Evolutionary conservation across 2,888 invertebrate genomes (phyloP), one percentile per base, ranked within the genome.

Genomic region (Eilema sororculum): DNA sequence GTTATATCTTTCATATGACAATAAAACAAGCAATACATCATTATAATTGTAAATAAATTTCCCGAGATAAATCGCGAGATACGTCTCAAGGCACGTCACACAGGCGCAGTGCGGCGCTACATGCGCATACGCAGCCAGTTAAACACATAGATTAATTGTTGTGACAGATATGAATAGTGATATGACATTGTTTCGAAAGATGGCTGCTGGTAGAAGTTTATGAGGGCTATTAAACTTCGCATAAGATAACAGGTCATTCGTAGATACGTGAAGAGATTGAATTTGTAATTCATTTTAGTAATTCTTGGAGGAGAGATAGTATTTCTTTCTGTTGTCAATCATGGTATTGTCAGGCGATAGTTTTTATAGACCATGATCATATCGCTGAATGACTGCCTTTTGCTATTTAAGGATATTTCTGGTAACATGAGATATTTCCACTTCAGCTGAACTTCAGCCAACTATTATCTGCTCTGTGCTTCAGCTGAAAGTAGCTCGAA

Each of bases 1-100:
- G 65, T 65, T 37, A 69, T 67, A 61, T 16, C 22, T 69, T 52
- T 62, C 41, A 65, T 64, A 58, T 6, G n/a, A 65, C 59, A 76
- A 73, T 80, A 60, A 30, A 79, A 64, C 76, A 70, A 70, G 74
- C 68, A 67, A 73, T 77, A 76, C 59, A 57, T 77, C 86, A 92
- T 91, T 92, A 89, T 89, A 92, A 92, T 92, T 93, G 93, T 90
- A 90, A 92, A 93, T 92, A 89, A 84, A 88, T 90, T 87, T 90
- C 89, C 85, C 81, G 83, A 85, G 90, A 92, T 91, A 92, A 89
- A 89, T 91, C 90, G 83, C 83, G 72, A 86, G 90, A 89, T 90
- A 91, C 89, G 86, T 83, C 83, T 80, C 78, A 76, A 71, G 75
- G 73, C 78, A 77, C 83, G 84, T 84, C 87, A 84, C 82, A 72